Conservation (phyloP, 2,113 vertebrate genomes). For the Gyps fulvus region DNA sequence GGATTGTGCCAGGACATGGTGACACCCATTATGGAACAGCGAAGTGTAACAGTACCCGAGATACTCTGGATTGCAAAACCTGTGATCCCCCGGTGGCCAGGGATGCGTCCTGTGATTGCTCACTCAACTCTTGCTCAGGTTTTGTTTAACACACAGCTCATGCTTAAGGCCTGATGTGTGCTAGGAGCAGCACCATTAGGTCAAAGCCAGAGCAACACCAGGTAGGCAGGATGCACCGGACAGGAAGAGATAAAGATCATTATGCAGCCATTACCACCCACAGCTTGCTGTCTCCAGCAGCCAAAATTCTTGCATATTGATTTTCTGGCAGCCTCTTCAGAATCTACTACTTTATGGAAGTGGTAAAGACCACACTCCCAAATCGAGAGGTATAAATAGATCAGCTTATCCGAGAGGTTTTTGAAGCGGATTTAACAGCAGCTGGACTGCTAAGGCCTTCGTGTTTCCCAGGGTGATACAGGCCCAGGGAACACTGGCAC, state of each 20-base stretch:
- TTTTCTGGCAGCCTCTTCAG: not conserved
- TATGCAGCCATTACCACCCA: not conserved
- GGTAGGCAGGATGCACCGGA: not conserved
- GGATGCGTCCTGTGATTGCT: not conserved
- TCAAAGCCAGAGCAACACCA: not conserved
- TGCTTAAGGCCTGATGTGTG: not conserved
- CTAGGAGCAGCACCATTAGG: not conserved
- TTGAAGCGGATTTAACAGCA: not conserved
- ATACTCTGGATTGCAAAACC: not conserved
- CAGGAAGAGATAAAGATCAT: not conserved
- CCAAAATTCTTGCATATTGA: not conserved
- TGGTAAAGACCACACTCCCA: not conserved
- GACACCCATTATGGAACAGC: not conserved
- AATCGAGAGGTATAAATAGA: not conserved
- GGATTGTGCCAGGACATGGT: not conserved
- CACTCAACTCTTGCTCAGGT: not conserved
- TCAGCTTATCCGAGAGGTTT: not conserved
- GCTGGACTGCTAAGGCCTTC: not conserved
- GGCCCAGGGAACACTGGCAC: not conserved
- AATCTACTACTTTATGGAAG: not conserved
- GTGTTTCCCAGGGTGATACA: not conserved
- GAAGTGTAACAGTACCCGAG: not conserved
- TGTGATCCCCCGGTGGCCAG: accelerated
- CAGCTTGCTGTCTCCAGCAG: not conserved
- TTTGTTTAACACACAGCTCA: not conserved